phyloP scores from a whole-genome alignment of 2,888 invertebrate species.

The Mesoligia furuncula region DNA sequence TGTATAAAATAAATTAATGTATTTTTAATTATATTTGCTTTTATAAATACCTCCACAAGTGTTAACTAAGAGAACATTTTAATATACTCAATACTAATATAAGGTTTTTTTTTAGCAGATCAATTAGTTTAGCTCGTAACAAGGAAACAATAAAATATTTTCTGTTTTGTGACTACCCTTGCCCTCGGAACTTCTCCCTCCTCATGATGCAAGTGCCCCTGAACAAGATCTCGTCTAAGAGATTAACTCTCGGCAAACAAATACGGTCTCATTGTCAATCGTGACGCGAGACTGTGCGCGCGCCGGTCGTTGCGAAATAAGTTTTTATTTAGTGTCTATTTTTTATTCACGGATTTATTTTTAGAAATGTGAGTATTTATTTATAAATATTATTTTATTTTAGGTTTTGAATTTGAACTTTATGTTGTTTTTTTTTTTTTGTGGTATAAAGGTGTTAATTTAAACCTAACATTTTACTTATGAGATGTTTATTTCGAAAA shows the following conservation, averaged over 20 bases:
- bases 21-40: background rate
- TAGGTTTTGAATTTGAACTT: too few species aligned
- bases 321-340: slow-evolving; percentile 33
- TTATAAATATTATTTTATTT: background rate
- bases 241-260: slow-evolving; percentile 28
- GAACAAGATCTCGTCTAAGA: slow-evolving; percentile 27
- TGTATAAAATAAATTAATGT: background rate
- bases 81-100: background rate
- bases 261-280: slow-evolving; percentile 41
- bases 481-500: background rate
- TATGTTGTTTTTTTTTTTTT: background rate
- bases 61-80: background rate
- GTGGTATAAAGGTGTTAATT: background rate
- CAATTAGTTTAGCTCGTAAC: background rate
- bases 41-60: background rate
- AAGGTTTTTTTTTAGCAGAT: background rate
- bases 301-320: slow-evolving; percentile 35
- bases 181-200: slow-evolving; percentile 6
- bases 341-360: slow-evolving; percentile 20
- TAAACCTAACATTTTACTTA: background rate
- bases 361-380: slow-evolving; percentile 26
- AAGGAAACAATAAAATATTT: background rate
- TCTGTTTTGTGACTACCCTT: background rate
- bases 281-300: slow-evolving; percentile 45
- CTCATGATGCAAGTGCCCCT: slow-evolving; percentile 23